A percentile compares a stretch with the other conserved stretches of the same genome.
These are phyloP conservation scores for Etheostoma perlongum DNA, from an alignment of 2,797 vertebrate genomes.

Conservation along the genomic window DNA sequence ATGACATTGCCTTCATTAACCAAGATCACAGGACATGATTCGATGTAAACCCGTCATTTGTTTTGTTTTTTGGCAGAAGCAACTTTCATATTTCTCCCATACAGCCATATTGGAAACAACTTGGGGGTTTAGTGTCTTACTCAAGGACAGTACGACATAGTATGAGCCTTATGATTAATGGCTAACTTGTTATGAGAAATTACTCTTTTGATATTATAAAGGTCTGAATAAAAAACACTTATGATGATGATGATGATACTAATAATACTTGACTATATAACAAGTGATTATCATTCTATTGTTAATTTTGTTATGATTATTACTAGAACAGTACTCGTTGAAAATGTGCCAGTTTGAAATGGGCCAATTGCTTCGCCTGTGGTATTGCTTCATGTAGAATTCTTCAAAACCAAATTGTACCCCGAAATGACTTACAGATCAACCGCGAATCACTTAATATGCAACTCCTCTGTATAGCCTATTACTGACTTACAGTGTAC, in stretches of 20 bases:
- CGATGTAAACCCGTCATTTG: not conserved
- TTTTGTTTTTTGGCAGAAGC: conserved; percentile 1
- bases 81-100: not conserved
- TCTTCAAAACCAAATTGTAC: no score
- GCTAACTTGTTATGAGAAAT: not conserved
- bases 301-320: conserved; percentile 10
- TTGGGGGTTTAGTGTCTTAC: conserved; percentile 5
- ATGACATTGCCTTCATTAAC: conserved; percentile 44
- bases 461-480: no score
- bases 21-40: conserved; percentile 14
- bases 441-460: no score
- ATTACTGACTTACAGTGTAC: no score
- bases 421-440: no score
- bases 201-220: not conserved
- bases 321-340: not conserved
- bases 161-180: conserved; percentile 2
- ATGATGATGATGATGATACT: not conserved
- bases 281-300: not conserved
- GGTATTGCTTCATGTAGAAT: no score
- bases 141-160: not conserved
- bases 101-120: not conserved
- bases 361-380: no score
- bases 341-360: no score
- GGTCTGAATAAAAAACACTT: not conserved
- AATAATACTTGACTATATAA: not conserved